Percentiles rank a stretch among this genome's conserved stretches.
phyloP scores from a whole-genome alignment of 2,113 vertebrate species.

The Columbina picui region DNA sequence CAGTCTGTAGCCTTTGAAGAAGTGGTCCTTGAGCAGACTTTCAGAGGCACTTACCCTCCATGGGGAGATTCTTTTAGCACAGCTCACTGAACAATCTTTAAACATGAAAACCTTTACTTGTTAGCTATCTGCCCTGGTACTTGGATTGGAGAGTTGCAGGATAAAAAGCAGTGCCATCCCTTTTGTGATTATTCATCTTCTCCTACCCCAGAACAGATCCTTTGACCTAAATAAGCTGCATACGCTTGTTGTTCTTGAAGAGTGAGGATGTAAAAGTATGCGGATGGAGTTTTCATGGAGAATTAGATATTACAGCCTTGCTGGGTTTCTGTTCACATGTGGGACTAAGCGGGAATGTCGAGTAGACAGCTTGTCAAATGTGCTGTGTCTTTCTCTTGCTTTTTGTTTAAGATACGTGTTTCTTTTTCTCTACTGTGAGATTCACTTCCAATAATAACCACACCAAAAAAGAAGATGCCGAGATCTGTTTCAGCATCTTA shows the following conservation, averaged over 20 bases:
- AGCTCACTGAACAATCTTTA: background rate
- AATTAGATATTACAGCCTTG: background rate
- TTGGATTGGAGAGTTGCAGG: background rate
- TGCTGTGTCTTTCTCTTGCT: background rate
- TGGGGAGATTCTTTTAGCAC: background rate
- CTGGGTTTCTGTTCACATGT: background rate
- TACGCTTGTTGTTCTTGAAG: background rate
- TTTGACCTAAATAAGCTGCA: constrained; percentile 41
- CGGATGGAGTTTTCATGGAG: background rate
- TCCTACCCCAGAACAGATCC: background rate
- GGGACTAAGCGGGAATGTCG: background rate
- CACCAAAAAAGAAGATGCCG: background rate
- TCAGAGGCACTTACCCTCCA: background rate
- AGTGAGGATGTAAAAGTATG: background rate
- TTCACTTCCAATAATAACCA: constrained; percentile 1
- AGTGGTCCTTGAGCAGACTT: background rate
- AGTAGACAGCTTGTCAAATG: background rate
- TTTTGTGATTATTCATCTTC: constrained; percentile 2
- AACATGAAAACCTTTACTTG: background rate
- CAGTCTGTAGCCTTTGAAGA: background rate
- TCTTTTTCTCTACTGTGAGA: background rate
- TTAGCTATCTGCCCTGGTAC: background rate
- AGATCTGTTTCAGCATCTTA: background rate
- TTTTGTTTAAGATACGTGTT: background rate
- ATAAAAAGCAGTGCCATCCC: background rate